Conservation (phyloP, 2,113 vertebrate species). For the Odontesthes bonariensis region DNA sequence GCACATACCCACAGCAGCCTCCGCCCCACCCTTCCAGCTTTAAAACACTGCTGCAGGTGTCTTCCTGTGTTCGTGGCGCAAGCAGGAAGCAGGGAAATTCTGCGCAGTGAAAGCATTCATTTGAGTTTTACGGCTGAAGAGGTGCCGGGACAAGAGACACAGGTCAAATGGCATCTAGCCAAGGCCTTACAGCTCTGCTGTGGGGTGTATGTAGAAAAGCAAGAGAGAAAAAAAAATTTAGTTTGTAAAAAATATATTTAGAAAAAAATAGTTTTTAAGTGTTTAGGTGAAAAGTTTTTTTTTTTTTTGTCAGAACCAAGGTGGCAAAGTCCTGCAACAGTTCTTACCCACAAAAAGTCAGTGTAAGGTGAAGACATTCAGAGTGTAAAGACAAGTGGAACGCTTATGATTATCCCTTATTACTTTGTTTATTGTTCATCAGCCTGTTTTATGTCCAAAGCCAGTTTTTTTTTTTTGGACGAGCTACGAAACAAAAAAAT, state of each 20-base stretch:
- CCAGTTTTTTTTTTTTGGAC: too few species aligned
- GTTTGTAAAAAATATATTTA: too few species aligned
- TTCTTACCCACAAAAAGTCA: too few species aligned
- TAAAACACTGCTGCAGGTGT: constrained; percentile 73
- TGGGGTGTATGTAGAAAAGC: neutral
- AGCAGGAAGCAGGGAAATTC: constrained; percentile 49
- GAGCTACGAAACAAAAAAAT: too few species aligned
- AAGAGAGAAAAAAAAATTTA: neutral
- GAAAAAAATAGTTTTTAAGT: too few species aligned
- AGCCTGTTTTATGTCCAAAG: too few species aligned
- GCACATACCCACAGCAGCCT: constrained; percentile 18
- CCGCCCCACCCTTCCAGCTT: constrained; percentile 22
- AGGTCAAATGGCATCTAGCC: constrained; percentile 33
- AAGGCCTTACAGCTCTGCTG: neutral
- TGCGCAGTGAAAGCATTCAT: constrained; percentile 23
- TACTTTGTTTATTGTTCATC: too few species aligned
- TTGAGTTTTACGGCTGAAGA: constrained; percentile 41
- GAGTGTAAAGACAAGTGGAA: too few species aligned
- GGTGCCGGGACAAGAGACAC: constrained; percentile 16
- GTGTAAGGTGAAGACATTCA: too few species aligned
- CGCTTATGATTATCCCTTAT: too few species aligned
- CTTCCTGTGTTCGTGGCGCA: constrained; percentile 67
- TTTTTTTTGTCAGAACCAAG: neutral
- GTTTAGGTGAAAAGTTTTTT: neutral
- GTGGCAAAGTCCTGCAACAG: too few species aligned